Base-by-base conservation (phyloP, 2,113 vertebrate species). In the Oxyura jamaicensis region DNA sequence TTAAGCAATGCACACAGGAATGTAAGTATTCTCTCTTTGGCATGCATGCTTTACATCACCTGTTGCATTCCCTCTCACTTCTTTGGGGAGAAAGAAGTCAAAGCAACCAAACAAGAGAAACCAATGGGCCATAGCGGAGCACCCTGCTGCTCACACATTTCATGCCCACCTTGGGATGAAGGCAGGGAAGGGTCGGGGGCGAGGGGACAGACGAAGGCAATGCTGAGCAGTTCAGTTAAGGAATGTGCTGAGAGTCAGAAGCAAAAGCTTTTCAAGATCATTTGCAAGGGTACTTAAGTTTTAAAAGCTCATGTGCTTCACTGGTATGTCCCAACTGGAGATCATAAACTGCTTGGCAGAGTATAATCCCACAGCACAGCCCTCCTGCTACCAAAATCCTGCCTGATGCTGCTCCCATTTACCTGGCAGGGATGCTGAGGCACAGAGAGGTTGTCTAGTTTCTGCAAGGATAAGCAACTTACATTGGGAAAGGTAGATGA, bases 1-100 rank as follows among this genome's bases (percentile, higher is more conserved):
- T 56, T 84, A 73, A 83, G 79, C 33, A 25, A 46, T 0, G 0
- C 28, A 14, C 41, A 10, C 2, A 20, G 44, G 53, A 86, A 83
- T 44, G 68, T 63, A 56, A 2, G 35, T 48, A 36, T 46, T 65
- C 67, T 58, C 36, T 91, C 52, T 39, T 67, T 91, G 86, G 87
- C 83, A 89, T 79, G 69, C 74, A 84, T 62, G 65, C 77, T 94
- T 88, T 67, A 71, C 72, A 71, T 90, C 72, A 91, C 79, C 83
- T 88, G 28, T 42, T 86, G 73, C 76, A 0, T 91, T 96, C 85
- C 79, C 46, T 77, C 75, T 85, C 46, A 1, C 74, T 86, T 52
- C 80, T 94, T 86, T 75, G 73, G 68, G 65, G 39, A 90, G 62
- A 67, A 67, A 86, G 71, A 53, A 84, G 74, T 59, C 52, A 83